Evolutionary conservation across 1,140 invertebrate species (phyloP), one percentile per base, ranked within the genome.

Genomic region (Sarcophaga peregrina): DNA sequence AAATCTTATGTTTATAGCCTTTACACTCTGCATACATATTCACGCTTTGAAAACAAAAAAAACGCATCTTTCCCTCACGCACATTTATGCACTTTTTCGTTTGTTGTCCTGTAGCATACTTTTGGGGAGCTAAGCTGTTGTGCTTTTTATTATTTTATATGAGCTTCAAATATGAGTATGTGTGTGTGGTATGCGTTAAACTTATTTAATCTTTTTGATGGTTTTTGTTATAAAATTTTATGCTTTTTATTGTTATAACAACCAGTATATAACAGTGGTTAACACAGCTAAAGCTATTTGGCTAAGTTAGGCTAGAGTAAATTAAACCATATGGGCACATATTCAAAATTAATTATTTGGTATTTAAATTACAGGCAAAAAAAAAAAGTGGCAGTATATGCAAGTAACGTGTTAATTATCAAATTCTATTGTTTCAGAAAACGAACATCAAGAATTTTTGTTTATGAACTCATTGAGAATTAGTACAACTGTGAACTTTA

Each of bases 161-260:
- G 74, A 50, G 13, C 47, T 48, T 8, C 0, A n/a, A 46, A 75
- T 62, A 68, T 68, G 62, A 37, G 25, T 37, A 4, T 37, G 25
- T 37, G 4, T 37, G 25, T 37, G 25, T 37, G 25, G 62, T 9
- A 68, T 68, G 62, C 17, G 62, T 76, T 78, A 78, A 78, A 78
- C n/a, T 78, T 78, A 78, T 20, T 78, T 78, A 78, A 78, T 78
- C 75, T 78, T 78, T 78, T 78, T 78, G 75, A 78, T 78, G 75
- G 75, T 78, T 78, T 78, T 50, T 78, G 75, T 78, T 78, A 52
- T 78, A 78, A 78, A 78, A 78, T 78, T 78, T 78, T 78, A 78
- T 78, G 75, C 50, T 78, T 78, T 78, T 78, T 47, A 78, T 78
- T 78, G 75, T 50, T 78, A 78, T 50, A 76, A 20, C 17, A 20